These are phyloP conservation scores for Planococcus citri DNA, from an alignment of 1,140 invertebrate genomes.

Conservation along the genomic window DNA sequence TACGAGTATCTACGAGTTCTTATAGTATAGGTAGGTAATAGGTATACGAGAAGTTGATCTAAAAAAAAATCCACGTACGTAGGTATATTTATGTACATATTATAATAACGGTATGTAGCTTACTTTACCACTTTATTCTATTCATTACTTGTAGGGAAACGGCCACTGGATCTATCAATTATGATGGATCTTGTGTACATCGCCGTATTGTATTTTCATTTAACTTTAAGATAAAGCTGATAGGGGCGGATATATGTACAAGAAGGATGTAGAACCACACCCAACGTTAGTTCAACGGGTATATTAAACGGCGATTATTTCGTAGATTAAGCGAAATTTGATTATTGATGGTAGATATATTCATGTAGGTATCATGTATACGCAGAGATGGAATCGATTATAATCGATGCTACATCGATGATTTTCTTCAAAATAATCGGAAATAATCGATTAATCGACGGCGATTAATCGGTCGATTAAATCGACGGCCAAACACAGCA, in stretches of 20 bases:
- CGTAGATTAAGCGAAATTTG: background rate
- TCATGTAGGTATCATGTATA: no score
- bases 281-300: background rate
- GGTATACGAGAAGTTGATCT: no score
- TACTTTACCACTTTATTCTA: background rate
- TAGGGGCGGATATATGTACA: conserved; percentile 1
- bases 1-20: no score
- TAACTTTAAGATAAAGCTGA: background rate
- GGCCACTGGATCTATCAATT: background rate
- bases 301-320: background rate
- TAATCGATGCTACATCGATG: no score
- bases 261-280: background rate
- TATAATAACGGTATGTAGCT: background rate
- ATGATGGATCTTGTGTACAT: background rate
- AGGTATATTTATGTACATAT: background rate
- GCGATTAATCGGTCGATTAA: no score
- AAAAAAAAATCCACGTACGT: no score
- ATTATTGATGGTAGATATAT: background rate
- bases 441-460: no score
- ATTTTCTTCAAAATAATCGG: no score
- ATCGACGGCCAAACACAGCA: no score
- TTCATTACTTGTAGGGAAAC: background rate
- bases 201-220: background rate
- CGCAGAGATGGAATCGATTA: no score
- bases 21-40: no score